Percentiles rank a stretch among this genome's conserved stretches.
Conservation (phyloP, 2,888 invertebrate species). For the Yponomeuta evonymella region DNA sequence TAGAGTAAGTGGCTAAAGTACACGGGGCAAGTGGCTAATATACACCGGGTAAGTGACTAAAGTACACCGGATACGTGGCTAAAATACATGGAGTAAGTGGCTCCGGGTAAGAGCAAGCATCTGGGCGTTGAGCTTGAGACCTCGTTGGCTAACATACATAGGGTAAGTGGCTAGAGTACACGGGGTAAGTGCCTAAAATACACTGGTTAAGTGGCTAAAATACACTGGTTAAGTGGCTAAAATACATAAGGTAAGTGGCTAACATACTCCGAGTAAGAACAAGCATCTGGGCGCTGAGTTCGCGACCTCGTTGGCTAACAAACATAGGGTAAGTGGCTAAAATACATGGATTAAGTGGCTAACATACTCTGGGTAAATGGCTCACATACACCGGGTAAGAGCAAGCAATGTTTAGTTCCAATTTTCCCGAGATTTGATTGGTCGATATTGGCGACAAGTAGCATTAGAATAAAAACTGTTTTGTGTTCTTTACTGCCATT, state of each 20-base stretch:
- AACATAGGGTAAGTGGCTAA: conserved; percentile 71
- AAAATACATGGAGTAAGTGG: not conserved
- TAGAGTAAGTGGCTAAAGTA: conserved; percentile 67
- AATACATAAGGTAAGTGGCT: not conserved
- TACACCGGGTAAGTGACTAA: not conserved
- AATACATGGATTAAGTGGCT: not conserved
- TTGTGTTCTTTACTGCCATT: too few species aligned
- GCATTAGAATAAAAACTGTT: too few species aligned
- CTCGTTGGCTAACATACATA: too few species aligned
- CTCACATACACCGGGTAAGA: not conserved
- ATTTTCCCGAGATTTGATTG: too few species aligned
- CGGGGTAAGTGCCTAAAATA: too few species aligned
- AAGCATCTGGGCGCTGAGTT: too few species aligned
- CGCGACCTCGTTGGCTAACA: conserved; percentile 79
- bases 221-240: conserved; percentile 71
- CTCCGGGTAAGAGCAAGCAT: too few species aligned
- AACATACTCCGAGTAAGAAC: too few species aligned
- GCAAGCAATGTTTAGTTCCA: too few species aligned
- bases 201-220: conserved; percentile 79
- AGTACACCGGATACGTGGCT: not conserved
- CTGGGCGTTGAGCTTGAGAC: too few species aligned
- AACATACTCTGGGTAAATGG: not conserved
- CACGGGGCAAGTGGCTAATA: not conserved
- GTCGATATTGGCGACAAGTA: too few species aligned
- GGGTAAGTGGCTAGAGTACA: not conserved